These are phyloP conservation scores for Pachliopta kotzebuea DNA, from an alignment of 2,888 invertebrate species.

Conservation along the genomic window DNA sequence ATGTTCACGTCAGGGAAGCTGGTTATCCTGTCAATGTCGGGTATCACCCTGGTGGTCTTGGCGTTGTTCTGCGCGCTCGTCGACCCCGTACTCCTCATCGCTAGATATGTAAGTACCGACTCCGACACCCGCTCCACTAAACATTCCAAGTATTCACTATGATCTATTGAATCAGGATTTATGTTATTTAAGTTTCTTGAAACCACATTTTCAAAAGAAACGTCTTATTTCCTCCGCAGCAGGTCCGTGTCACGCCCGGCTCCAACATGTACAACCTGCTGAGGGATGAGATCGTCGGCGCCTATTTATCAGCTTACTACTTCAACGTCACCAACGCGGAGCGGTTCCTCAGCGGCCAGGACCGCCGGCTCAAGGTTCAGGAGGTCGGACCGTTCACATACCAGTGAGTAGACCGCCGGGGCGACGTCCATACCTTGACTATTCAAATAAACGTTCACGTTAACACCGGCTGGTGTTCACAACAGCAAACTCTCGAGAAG, in stretches of 20 bases:
- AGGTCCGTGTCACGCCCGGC: constrained; percentile 70
- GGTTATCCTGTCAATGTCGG: constrained; percentile 26
- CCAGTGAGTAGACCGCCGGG: constrained; percentile 77
- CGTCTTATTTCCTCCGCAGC: too few relatives aligned
- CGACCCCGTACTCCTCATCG: constrained; percentile 34
- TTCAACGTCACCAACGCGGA: constrained; percentile 91
- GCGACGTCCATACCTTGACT: too few relatives aligned
- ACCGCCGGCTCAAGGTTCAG: constrained; percentile 83
- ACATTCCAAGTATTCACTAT: too few relatives aligned
- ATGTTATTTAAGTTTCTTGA: too few relatives aligned
- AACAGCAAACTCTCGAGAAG: too few relatives aligned
- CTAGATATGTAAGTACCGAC: constrained; percentile 36
- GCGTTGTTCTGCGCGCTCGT: constrained; percentile 32
- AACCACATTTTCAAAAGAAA: too few relatives aligned
- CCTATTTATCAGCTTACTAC: constrained; percentile 84
- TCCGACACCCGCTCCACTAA: too few relatives aligned
- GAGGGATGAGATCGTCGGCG: constrained; percentile 83
- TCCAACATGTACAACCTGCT: constrained; percentile 83
- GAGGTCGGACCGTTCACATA: constrained; percentile 92
- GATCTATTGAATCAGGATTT: too few relatives aligned
- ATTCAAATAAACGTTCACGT: too few relatives aligned
- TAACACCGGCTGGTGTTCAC: too few relatives aligned
- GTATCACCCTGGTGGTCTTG: constrained; percentile 34
- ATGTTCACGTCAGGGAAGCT: constrained; percentile 30
- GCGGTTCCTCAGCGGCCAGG: constrained; percentile 83